Evolutionary conservation across 2,113 vertebrate genomes (phyloP), one percentile per base, ranked within the genome.

Genomic region (Cairina moschata): DNA sequence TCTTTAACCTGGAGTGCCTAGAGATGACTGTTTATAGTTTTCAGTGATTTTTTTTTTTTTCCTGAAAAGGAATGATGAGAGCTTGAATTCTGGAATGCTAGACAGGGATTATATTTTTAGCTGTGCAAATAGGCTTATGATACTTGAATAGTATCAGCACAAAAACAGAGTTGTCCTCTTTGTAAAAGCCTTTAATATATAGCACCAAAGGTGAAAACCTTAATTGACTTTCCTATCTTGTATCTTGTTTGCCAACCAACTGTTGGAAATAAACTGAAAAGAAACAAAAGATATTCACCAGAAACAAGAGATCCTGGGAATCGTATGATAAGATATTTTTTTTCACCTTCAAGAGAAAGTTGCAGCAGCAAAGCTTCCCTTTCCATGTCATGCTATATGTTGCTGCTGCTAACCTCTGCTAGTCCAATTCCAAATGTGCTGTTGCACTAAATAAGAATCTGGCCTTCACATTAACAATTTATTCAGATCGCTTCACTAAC

Each of bases 381-480:
- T 94, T 71, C 66, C 6, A 22, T 12, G 12, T 55, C 42, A 55
- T 13, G 2, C 17, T 81, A 3, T n/a, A 29, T 4, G 17, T 36
- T 36, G 8, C 36, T 76, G 60, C 20, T 82, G 54, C 69, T 71
- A 82, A 78, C 38, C 86, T 78, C 32, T 20, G 44, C 48, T 59
- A 75, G 83, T 67, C 75, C 69, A 71, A 73, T 91, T 63, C 73
- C 46, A 86, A 72, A 88, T 46, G 46, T 58, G 31, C 54, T 75
- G 36, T 48, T 91, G 44, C 32, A 62, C 54, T 79, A 90, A 91
- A 63, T 72, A 79, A 44, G 62, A 86, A 92, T 72, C 73, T 91
- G 81, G 48, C 85, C 79, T 94, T 91, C 87, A 81, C 66, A 50
- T 96, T 91, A 92, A 96, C 94, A 85, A 97, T 96, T 95, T 91